Evolutionary conservation across 2,888 invertebrate species (phyloP), one percentile per base, ranked within the genome.

Genomic region (Andrena chrysosceles): DNA sequence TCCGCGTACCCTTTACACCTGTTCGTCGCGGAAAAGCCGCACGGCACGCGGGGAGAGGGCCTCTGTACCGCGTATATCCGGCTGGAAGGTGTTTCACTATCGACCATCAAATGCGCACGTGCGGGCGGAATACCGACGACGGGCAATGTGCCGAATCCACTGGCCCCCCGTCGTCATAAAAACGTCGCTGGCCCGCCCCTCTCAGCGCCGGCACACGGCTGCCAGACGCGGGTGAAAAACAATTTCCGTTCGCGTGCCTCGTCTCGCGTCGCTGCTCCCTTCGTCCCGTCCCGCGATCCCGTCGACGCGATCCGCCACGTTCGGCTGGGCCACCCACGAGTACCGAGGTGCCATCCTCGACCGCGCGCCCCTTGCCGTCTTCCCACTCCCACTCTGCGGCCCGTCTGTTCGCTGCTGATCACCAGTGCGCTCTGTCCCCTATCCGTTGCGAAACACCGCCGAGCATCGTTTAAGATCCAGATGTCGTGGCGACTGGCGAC

Each of bases 331-430:
- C 81, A 82, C 81, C 71, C 80, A 62, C 85, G 79, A 81, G 72
- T 83, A 49, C 78, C 78, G 31, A 72, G 69, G 49, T 86, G 89
- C 87, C 87, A 87, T 87, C 77, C 76, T 87, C 68, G 76, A 63
- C 2, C 8, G 42, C 64, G 16, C 56, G 29, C 16, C n/a, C 42
- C 42, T 26, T 48, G 49, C 20, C 4, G 59, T 31, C 33, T 63
- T 29, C n/a, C 31, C 31, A 42, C 42, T 42, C 5, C n/a, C 26
- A 8, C 33, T 29, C n/a, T 52, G 49, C 16, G 20, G 23, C 35
- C 13, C 62, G 13, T 64, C 7, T 13, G 13, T 29, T 56, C 63
- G 33, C 52, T 64, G 59, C 26, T 82, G 49, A 83, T 73, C 77
- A 68, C 66, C 81, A n/a, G 72, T 73, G 31, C 48, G 31, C 68